Conservation (phyloP, 2,797 vertebrate species). For the Lutjanus campechanus region DNA sequence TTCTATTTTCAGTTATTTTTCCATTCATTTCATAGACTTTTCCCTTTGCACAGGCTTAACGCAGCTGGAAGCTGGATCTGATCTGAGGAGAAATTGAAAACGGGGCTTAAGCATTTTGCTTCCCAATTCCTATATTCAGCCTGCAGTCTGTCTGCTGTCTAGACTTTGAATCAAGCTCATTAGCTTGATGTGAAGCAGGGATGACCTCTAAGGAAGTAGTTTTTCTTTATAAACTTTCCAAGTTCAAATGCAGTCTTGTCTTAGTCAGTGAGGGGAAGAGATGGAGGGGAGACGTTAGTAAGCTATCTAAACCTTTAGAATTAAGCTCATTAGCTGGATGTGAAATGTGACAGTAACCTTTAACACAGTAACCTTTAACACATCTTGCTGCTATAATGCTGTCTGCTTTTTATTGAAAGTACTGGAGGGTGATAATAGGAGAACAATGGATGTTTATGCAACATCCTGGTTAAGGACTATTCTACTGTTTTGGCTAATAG, state of each 20-base stretch:
- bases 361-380: constrained; percentile 8
- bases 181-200: constrained; percentile 39
- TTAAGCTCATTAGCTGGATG: constrained; percentile 30
- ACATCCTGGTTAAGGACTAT: background rate
- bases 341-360: background rate
- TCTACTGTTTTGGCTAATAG: background rate
- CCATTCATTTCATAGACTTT: background rate
- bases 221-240: constrained; percentile 20
- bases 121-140: constrained; percentile 29
- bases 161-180: constrained; percentile 59
- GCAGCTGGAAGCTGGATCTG: background rate
- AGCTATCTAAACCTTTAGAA: constrained; percentile 19
- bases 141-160: constrained; percentile 18
- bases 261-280: constrained; percentile 9
- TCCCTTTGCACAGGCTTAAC: background rate
- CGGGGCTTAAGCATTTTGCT: constrained; percentile 12
- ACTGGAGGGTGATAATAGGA: background rate
- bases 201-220: constrained; percentile 16
- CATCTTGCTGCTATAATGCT: background rate
- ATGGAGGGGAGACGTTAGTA: constrained; percentile 5
- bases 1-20: background rate
- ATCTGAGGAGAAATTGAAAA: constrained; percentile 16
- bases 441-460: constrained; percentile 18
- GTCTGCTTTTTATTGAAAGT: constrained; percentile 11
- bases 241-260: constrained; percentile 16